Conservation (phyloP, 1,140 invertebrate genomes). For the Nasonia longicornis region DNA sequence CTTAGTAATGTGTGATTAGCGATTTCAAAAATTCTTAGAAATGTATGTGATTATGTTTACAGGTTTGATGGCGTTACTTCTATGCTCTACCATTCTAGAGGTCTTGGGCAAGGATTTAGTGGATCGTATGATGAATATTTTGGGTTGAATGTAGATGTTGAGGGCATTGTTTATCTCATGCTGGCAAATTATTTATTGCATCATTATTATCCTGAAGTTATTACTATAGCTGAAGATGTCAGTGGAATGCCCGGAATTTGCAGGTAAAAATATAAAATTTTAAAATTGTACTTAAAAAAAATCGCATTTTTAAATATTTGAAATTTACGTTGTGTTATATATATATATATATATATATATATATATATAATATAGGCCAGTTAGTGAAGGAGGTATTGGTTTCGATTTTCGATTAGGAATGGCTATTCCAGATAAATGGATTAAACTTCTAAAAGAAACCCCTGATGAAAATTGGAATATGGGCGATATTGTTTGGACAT, state of each 20-base stretch:
- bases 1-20: background rate
- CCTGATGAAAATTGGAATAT: constrained; percentile 97
- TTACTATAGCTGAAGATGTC: constrained; percentile 99
- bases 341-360: constrained; percentile 24
- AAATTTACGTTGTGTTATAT: no score
- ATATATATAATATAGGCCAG: constrained; percentile 70
- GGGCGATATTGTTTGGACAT: constrained; percentile 90
- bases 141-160: constrained; percentile 95
- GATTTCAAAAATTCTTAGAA: background rate
- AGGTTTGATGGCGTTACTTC: constrained; percentile 99
- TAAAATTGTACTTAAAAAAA: no score
- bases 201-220: constrained; percentile 82
- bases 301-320: no score
- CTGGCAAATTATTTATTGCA: constrained; percentile 96
- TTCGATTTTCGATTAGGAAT: constrained; percentile 98
- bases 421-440: constrained; percentile 99
- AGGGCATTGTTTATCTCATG: constrained; percentile 95
- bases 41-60: constrained; percentile 32
- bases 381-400: constrained; percentile 92
- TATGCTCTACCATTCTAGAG: constrained; percentile 98
- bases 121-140: constrained; percentile 98
- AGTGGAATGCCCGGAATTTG: constrained; percentile 98
- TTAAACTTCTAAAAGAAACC: constrained; percentile 87
- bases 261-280: constrained; percentile 65
- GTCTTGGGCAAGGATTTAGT: constrained; percentile 91